A percentile compares a stretch with the other conserved stretches of the same genome.
These are phyloP conservation scores for Alosa alosa DNA, from an alignment of 2,113 vertebrate species.

Conservation along the genomic window DNA sequence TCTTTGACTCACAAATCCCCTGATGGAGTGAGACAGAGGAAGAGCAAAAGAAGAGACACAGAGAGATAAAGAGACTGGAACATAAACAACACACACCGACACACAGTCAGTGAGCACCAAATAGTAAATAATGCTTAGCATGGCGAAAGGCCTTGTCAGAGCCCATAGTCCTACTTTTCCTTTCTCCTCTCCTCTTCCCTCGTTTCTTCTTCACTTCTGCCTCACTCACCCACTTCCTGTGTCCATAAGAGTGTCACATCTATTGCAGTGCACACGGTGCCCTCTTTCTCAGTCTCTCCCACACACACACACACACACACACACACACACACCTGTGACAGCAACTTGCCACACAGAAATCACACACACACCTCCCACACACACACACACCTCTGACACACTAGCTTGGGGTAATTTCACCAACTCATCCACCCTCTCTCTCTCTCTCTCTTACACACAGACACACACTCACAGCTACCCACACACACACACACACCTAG, in stretches of 20 bases:
- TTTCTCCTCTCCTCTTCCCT: not conserved
- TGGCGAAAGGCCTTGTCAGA: constrained; percentile 24
- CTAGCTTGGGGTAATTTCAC: constrained; percentile 5
- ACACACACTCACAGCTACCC: not conserved
- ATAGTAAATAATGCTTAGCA: constrained; percentile 3
- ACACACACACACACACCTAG: not conserved
- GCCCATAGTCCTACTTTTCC: not conserved
- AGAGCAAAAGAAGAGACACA: not conserved
- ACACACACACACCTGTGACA: constrained; percentile 27
- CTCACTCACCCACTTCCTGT: not conserved
- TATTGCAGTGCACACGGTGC: constrained; percentile 15
- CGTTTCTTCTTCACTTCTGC: not conserved
- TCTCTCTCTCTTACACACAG: not conserved
- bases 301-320: constrained; percentile 44
- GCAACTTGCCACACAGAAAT: constrained; percentile 32
- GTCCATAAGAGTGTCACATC: not conserved
- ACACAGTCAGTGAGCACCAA: not conserved
- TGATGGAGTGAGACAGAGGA: constrained; percentile 3
- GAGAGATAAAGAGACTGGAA: not conserved
- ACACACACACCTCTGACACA: constrained; percentile 14
- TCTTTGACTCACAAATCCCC: not conserved
- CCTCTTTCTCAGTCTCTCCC: constrained; percentile 32
- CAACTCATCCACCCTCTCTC: not conserved
- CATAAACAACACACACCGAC: not conserved
- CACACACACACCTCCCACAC: not conserved